Conservation (phyloP, 1,140 invertebrate genomes). For the Triops cancriformis region DNA sequence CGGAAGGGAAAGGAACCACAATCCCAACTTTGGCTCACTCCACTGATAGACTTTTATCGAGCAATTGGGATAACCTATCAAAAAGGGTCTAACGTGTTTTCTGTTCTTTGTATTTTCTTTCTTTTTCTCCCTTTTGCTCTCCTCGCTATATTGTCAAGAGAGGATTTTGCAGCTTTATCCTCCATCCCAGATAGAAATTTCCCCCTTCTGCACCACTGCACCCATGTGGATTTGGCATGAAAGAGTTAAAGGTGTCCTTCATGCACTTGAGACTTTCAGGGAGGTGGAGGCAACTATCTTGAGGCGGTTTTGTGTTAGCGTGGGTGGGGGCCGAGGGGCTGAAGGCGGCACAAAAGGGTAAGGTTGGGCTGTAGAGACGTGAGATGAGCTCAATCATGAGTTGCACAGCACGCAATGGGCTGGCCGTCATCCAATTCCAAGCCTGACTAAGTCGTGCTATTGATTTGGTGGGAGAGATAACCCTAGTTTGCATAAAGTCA, state of each 20-base stretch:
- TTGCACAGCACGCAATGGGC: slow-evolving; percentile 12
- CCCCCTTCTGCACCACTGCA: not conserved
- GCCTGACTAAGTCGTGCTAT: slow-evolving; percentile 5
- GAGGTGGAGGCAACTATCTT: not conserved
- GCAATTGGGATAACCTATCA: not conserved
- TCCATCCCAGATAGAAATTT: not conserved
- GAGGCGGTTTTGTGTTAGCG: not conserved
- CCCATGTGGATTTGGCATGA: slow-evolving; percentile 1
- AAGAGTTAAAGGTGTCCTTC: slow-evolving; percentile 13
- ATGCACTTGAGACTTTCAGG: not conserved
- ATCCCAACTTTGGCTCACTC: not conserved
- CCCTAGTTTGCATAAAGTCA: slow-evolving; percentile 10
- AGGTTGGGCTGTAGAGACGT: not conserved
- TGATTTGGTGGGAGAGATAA: slow-evolving; percentile 10
- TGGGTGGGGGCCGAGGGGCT: not conserved
- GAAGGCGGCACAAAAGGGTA: not conserved
- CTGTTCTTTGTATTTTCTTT: no score
- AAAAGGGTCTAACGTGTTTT: not conserved
- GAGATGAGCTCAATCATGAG: not conserved
- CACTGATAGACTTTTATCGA: not conserved
- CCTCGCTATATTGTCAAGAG: not conserved
- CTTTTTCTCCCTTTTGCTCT: not conserved
- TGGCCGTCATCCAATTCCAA: slow-evolving; percentile 12
- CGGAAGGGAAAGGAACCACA: not conserved
- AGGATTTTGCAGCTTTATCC: not conserved